These are phyloP conservation scores for Raphicerus campestris DNA, from an alignment of 2,113 vertebrate genomes.

Conservation along the genomic window DNA sequence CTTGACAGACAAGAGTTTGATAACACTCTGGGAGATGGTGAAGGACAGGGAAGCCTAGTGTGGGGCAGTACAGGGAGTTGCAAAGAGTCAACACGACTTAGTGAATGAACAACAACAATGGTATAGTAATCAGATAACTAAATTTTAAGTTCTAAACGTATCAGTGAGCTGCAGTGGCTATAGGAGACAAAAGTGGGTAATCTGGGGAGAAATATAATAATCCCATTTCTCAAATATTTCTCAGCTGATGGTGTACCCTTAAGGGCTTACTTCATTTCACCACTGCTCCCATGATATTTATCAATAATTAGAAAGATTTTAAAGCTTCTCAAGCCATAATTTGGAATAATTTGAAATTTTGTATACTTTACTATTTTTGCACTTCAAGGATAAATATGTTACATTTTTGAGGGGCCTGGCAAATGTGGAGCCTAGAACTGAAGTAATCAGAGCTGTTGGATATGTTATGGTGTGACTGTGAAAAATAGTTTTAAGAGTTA, in stretches of 20 bases:
- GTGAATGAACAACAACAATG: not conserved
- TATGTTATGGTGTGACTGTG: not conserved
- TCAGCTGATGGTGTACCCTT: not conserved
- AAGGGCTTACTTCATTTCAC: not conserved
- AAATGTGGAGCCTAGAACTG: not conserved
- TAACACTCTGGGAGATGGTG: not conserved
- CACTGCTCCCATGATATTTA: not conserved
- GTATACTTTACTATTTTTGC: not conserved
- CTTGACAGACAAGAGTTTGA: not conserved
- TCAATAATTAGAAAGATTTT: not conserved
- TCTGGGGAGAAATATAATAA: slow-evolving; percentile 4
- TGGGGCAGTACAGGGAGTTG: not conserved
- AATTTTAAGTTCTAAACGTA: slow-evolving; percentile 37
- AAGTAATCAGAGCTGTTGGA: not conserved
- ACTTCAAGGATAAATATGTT: not conserved
- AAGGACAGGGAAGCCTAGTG: not conserved
- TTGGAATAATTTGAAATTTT: not conserved
- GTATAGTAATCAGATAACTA: not conserved
- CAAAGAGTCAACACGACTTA: not conserved
- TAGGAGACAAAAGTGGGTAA: not conserved
- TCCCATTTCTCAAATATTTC: slow-evolving; percentile 20
- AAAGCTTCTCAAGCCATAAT: not conserved
- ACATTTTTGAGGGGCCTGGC: not conserved
- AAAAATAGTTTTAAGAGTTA: not conserved
- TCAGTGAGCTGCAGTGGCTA: not conserved